Evolutionary conservation across 2,888 invertebrate genomes (phyloP).

Genomic region (Amblyjoppa fuscipennis): DNA sequence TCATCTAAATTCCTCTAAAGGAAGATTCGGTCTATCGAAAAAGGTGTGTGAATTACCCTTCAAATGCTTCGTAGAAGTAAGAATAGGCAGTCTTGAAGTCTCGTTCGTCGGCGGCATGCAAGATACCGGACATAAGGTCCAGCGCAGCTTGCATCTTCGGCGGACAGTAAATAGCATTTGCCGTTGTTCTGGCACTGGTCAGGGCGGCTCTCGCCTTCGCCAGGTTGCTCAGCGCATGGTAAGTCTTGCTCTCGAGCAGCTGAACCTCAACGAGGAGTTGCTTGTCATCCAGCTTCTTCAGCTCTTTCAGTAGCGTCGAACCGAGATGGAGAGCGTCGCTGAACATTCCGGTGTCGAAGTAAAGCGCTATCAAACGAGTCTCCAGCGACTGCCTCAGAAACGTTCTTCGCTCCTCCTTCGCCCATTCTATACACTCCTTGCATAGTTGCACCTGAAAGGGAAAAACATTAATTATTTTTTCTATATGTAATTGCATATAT

Average conservation of each 20-base stretch:
- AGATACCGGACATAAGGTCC: constrained; percentile 98
- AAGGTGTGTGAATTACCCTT: constrained; percentile 89
- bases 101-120: constrained; percentile 99
- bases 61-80: constrained; percentile 99
- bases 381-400: constrained; percentile 98
- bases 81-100: constrained; percentile 99
- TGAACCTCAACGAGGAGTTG: constrained; percentile 99
- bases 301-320: constrained; percentile 95
- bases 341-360: constrained; percentile 96
- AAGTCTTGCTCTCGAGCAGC: constrained; percentile 98
- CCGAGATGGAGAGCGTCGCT: constrained; percentile 94
- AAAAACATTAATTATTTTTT: background rate
- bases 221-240: constrained; percentile 98
- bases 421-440: constrained; percentile 99
- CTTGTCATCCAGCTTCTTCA: constrained; percentile 99
- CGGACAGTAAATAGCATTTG: constrained; percentile 99
- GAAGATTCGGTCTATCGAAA: background rate
- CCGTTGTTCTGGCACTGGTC: constrained; percentile 99
- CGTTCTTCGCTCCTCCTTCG: constrained; percentile 98
- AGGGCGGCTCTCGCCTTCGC: constrained; percentile 98
- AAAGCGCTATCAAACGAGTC: constrained; percentile 97
- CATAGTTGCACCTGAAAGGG: constrained; percentile 90
- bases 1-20: background rate
- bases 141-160: constrained; percentile 99
- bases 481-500: background rate